Evolutionary conservation across 2,797 vertebrate species (phyloP), one percentile per base, ranked within the genome.

Genomic region (Oreortyx pictus): DNA sequence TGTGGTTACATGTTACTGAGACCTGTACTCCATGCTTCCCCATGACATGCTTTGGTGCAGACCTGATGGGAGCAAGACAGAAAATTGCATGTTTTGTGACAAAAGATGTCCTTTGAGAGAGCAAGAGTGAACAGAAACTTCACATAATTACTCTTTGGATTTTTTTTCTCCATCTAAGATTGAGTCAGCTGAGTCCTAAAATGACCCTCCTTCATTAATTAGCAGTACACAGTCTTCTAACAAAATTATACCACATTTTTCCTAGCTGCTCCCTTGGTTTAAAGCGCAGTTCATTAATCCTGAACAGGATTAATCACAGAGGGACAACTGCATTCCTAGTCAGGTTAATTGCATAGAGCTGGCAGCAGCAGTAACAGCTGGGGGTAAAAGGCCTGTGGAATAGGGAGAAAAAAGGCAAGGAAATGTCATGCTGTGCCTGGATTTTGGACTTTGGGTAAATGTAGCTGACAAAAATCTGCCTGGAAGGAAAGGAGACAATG

Each of bases 211-310:
- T 82, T 85, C 75, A 84, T 92, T 95, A 96, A 93, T 96, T 96
- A 95, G 75, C 47, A 66, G 52, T 60, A 82, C 59, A 93, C 11
- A 61, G 64, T 74, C 94, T 97, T 92, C 74, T 90, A 89, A 97
- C 37, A 19, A 89, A 96, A 95, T 95, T 10, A 67, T 83, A 94
- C 90, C 71, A 84, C 66, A 29, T 80, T 94, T 95, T 65, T 89
- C 71, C 41, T 47, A 61, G 57, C 44, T 77, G 65, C 76, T 93
- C 46, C 57, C 70, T 87, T 78, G 57, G 46, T 95, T 94, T 78
- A 91, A 92, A 91, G 80, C 33, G 90, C 59, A 95, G 67, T 92
- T 97, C 80, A 93, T 96, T 82, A 77, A 82, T 83, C 86, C 35
- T 71, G 72, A 95, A 84, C 47, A 65, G 82, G 91, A 88, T 94